Evolutionary conservation across 1,140 invertebrate genomes (phyloP), one percentile per base, ranked within the genome.

Genomic region (Anadara kagoshimensis): DNA sequence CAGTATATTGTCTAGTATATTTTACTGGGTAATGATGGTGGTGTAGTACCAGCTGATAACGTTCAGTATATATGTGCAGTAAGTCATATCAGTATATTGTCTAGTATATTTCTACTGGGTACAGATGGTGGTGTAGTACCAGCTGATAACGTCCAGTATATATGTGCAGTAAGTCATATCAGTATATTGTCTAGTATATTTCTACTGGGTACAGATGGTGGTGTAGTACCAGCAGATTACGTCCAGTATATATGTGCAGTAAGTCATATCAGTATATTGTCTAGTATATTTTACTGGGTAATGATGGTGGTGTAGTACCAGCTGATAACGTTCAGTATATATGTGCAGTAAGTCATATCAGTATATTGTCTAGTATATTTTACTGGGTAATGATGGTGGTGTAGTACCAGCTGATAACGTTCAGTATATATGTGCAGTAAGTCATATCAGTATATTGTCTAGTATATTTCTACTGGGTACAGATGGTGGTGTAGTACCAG

Each of bases 321-420:
- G n/a, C n/a, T n/a, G n/a, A n/a, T n/a, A 96, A 99, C 90, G 91
- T 99, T 81, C 99, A 99, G 91, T 99, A 99, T 90, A 90, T 99
- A 49, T 99, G 99, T 81, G 98, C 99, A 83, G 93, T 98, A 67
- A 98, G 98, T 54, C 99, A 97, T 85, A 97, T 99, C 91, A 91
- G 97, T 85, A 97, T 99, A 91, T 91, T 99, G 68, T 98, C 97
- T 0, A 98, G 96, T 86, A 96, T 99, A 44, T 97, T 99, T 85
- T 99, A 84, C 92, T 99, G 51, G 98, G 98, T 1, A 91, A 99
- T 71, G 97, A 99, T 89, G 97, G 96, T 49, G 94, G 94, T 45
- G 90, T 98, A 63, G 95, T 96, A 78, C 94, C 93, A 81, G 92
- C 94, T 63, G 89, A 93, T 26, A 93, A 94, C 22, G 98, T 98